These are phyloP conservation scores for Octomys mimax DNA, from an alignment of 2,797 vertebrate species.

Conservation along the genomic window DNA sequence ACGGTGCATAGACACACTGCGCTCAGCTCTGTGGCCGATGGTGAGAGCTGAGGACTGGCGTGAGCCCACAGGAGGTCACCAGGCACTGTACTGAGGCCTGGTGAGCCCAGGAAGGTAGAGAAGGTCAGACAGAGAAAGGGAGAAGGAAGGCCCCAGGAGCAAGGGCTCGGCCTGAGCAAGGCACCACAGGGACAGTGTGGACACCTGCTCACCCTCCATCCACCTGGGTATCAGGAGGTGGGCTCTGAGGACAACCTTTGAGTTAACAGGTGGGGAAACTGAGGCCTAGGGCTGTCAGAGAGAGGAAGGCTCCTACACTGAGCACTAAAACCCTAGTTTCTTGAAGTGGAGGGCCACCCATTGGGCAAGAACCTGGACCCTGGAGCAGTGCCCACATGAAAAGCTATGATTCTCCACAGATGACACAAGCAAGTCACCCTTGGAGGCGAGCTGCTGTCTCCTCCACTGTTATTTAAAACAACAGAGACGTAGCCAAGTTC, in stretches of 20 bases:
- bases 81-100: neutral
- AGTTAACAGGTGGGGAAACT: neutral
- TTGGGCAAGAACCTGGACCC: fast-evolving
- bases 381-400: neutral
- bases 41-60: too few species aligned
- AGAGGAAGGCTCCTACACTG: neutral
- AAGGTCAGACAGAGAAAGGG: neutral
- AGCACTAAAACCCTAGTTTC: fast-evolving
- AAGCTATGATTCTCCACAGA: too few species aligned
- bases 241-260: neutral
- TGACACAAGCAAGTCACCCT: neutral
- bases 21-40: fast-evolving
- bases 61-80: too few species aligned
- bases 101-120: neutral
- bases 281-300: neutral
- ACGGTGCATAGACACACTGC: fast-evolving
- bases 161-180: neutral
- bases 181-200: neutral
- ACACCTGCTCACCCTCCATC: neutral
- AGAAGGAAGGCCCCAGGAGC: fast-evolving
- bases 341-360: neutral
- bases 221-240: neutral
- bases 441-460: neutral
- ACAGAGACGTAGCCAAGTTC: neutral
- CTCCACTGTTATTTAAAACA: too few species aligned